A percentile compares a stretch with the other conserved stretches of the same genome.
Evolutionary conservation across 2,113 vertebrate genomes (phyloP).

Genomic region (Taxidea taxus): DNA sequence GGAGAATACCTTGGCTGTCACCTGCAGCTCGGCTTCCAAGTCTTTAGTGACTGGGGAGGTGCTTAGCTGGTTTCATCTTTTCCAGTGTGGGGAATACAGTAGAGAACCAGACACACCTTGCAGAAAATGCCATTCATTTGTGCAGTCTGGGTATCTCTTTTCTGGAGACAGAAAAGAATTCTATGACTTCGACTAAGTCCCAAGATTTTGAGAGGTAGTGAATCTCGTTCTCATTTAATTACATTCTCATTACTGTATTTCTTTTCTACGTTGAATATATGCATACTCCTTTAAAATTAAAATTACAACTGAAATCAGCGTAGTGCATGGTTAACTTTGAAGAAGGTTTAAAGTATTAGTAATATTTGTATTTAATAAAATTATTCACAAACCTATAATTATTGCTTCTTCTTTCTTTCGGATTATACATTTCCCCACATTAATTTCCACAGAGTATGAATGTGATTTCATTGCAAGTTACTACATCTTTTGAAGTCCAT

Average conservation of each 20-base stretch:
- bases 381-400: not conserved
- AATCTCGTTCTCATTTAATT: not conserved
- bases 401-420: not conserved
- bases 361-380: not conserved
- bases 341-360: not conserved
- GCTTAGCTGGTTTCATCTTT: not conserved
- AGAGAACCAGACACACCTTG: not conserved
- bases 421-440: not conserved
- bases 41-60: not conserved
- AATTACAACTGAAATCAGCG: not conserved
- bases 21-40: not conserved
- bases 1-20: not conserved
- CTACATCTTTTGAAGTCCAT: not conserved
- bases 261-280: not conserved
- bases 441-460: not conserved
- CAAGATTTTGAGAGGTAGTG: not conserved
- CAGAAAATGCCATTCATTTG: not conserved
- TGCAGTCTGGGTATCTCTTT: not conserved
- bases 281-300: not conserved
- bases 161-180: not conserved
- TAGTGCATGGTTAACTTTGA: not conserved
- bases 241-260: not conserved
- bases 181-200: not conserved
- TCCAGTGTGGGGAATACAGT: not conserved
- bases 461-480: not conserved